phyloP scores from a whole-genome alignment of 2,113 vertebrate genomes.

The Pardalotus punctatus region DNA sequence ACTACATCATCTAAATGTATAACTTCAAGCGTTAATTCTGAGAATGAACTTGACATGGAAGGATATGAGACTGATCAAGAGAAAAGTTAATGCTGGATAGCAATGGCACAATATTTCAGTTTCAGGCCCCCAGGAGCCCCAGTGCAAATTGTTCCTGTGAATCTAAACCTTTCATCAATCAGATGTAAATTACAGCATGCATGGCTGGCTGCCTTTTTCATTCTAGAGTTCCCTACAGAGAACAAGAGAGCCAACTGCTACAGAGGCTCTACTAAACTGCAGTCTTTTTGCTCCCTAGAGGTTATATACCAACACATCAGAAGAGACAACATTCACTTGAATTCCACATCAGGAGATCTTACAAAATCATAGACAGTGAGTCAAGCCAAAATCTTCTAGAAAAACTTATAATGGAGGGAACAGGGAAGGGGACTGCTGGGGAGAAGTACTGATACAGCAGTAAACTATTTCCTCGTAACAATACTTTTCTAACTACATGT shows the following conservation, averaged over 20 bases:
- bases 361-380: conserved; percentile 1
- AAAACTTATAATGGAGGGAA: not conserved
- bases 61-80: conserved; percentile 67
- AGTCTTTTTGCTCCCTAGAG: conserved; percentile 24
- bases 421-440: not conserved
- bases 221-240: conserved; percentile 66
- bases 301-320: conserved; percentile 1
- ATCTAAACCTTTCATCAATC: conserved; percentile 78
- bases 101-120: conserved; percentile 63
- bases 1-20: conserved; percentile 6
- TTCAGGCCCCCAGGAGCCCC: conserved; percentile 67
- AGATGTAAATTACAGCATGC: conserved; percentile 77
- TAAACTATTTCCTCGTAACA: not conserved
- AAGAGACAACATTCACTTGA: conserved; percentile 11
- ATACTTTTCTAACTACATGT: not conserved
- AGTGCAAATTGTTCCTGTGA: conserved; percentile 76
- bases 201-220: conserved; percentile 72
- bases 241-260: conserved; percentile 62
- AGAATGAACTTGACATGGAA: conserved; percentile 50
- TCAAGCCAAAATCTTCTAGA: not conserved
- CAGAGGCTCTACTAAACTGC: conserved; percentile 48
- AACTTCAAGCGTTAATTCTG: conserved; percentile 53
- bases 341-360: conserved; percentile 2
- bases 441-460: not conserved
- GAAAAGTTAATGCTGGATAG: conserved; percentile 67